Conservation (phyloP, 2,888 invertebrate genomes). For the Unio pictorum region DNA sequence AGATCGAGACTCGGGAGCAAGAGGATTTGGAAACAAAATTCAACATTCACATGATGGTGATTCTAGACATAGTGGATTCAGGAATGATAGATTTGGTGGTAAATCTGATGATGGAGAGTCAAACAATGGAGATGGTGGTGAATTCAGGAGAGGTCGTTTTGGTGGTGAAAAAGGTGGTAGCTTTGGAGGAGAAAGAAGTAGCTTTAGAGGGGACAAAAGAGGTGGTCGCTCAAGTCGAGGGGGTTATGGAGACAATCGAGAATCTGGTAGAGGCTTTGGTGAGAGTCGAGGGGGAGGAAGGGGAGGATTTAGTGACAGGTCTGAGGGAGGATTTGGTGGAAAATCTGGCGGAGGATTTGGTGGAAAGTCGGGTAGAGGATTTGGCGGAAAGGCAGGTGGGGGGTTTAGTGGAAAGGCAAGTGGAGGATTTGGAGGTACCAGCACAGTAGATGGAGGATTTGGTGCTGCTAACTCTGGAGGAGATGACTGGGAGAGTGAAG, state of each 20-base stretch:
- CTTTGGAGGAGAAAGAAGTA: slow-evolving; percentile 8
- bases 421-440: slow-evolving; percentile 7
- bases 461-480: slow-evolving; percentile 13
- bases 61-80: slow-evolving; percentile 8
- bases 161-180: slow-evolving; percentile 6
- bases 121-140: slow-evolving; percentile 15
- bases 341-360: slow-evolving; percentile 21
- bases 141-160: slow-evolving; percentile 12
- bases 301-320: background rate
- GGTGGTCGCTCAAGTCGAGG: slow-evolving; percentile 2
- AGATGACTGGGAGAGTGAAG: slow-evolving; percentile 16
- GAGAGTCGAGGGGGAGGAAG: background rate
- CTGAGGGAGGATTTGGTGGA: slow-evolving; percentile 8
- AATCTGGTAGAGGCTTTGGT: slow-evolving; percentile 7
- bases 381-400: slow-evolving; percentile 10
- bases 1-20: background rate
- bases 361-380: slow-evolving; percentile 18
- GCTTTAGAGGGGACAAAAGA: slow-evolving; percentile 13
- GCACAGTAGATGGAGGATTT: slow-evolving; percentile 6
- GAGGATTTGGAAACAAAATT: background rate
- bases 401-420: slow-evolving; percentile 8
- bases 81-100: slow-evolving; percentile 11
- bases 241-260: slow-evolving; percentile 10
- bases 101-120: slow-evolving; percentile 4
- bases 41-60: slow-evolving; percentile 1